phyloP scores from a whole-genome alignment of 2,113 vertebrate genomes.

The Chloropsis hardwickii region DNA sequence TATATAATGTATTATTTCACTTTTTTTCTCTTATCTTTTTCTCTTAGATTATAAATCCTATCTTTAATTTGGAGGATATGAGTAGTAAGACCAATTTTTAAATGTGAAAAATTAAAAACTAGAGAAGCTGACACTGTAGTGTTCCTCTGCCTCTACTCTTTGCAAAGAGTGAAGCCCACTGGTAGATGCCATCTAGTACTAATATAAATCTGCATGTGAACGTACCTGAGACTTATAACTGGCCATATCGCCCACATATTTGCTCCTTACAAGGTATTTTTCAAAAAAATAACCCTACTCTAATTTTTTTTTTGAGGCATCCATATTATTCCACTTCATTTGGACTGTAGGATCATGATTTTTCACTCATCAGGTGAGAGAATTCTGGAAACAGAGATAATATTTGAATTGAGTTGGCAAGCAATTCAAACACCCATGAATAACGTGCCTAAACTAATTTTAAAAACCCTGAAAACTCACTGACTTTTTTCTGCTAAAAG shows the following conservation, averaged over 20 bases:
- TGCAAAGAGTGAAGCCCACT: not conserved
- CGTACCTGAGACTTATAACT: not conserved
- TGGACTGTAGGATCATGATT: not conserved
- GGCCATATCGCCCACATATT: not conserved
- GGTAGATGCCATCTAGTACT: not conserved
- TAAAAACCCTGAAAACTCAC: not conserved
- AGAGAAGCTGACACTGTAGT: not conserved
- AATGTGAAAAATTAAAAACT: not conserved
- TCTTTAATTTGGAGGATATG: not conserved
- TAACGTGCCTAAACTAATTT: not conserved
- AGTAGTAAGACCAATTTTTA: not conserved
- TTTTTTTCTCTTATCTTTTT: accelerated
- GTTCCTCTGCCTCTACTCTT: not conserved
- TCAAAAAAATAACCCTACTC: not conserved
- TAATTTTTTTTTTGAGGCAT: not conserved
- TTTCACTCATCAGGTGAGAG: not conserved
- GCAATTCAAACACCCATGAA: not conserved
- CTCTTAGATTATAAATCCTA: not conserved
- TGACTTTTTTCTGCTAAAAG: not conserved
- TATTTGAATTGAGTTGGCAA: not conserved
- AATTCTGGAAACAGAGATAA: not conserved
- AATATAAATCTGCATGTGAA: not conserved
- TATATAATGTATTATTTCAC: not conserved
- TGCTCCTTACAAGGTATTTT: not conserved
- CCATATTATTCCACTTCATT: not conserved